Base-by-base conservation (phyloP, 1,140 invertebrate species). In the Diorhabda sublineata region DNA sequence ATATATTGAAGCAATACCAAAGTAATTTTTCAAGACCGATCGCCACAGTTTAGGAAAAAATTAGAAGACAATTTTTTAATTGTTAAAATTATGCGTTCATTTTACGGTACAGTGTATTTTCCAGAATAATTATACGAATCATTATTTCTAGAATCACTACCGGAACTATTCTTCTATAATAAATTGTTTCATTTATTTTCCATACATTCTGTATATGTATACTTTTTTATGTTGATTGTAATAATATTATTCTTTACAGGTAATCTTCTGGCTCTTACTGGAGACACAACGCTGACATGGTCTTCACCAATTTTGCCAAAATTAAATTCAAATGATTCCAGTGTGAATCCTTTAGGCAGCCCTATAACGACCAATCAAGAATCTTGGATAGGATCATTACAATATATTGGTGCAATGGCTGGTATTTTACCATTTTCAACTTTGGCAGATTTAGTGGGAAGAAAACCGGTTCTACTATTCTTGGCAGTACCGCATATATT, bases 381-480 rank as follows among this genome's bases (percentile, higher is more conserved):
- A 61, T 90, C 92, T 0, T 96, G 92, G 92, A 90, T 95, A 67
- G 91, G 89, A 0, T 92, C 91, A 0, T 79, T 95, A 5, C 82
- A 94, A 61, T 87, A 91, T 0, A 76, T 95, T 11, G 93, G 93
- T 9, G 91, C 92, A 26, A 83, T 93, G n/a, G 74, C 91, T 43
- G 92, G 91, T 11, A 85, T 86, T 0, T 85, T 87, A 70, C 79
- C 83, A 5, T 86, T 84, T 2, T 87, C 87, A 52, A 82, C 87
- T 6, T 75, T 87, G 7, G 87, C 92, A 84, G 90, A 93, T 73
- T 85, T 56, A 56, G 69, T 75, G 41, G 94, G 76, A 61, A 5
- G 84, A 67, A 84, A 83, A 69, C 75, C 75, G 9, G 77, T 80
- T 11, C 72, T 83, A 2, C 75, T 83, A 45, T 42, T 80, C 0